These are phyloP conservation scores for Argyresthia goedartella DNA, from an alignment of 2,888 invertebrate genomes.

Conservation along the genomic window DNA sequence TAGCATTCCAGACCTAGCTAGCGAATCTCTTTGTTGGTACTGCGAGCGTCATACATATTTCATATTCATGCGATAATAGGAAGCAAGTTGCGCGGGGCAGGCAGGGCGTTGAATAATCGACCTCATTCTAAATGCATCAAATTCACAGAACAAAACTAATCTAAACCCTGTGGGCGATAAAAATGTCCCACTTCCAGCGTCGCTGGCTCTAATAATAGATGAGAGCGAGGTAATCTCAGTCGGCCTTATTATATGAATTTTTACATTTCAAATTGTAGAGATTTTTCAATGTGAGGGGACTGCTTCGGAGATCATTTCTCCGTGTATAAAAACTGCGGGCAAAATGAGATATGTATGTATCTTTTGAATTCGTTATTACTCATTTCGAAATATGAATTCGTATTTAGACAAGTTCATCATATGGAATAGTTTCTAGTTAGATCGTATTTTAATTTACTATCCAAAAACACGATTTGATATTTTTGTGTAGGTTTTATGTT, in stretches of 20 bases:
- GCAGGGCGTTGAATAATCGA: conserved; percentile 49
- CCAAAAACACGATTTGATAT: too few species aligned
- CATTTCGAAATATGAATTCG: too few species aligned
- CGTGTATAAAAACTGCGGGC: too few species aligned
- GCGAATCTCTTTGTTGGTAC: too few species aligned
- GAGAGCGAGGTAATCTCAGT: conserved; percentile 65
- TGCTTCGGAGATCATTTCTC: too few species aligned
- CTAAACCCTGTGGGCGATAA: conserved; percentile 60
- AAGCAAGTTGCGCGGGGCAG: conserved; percentile 40
- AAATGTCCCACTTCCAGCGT: conserved; percentile 59
- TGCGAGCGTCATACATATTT: conserved; percentile 33
- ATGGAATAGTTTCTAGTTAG: too few species aligned
- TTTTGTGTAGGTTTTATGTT: too few species aligned
- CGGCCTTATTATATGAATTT: conserved; percentile 61
- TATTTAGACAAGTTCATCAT: too few species aligned
- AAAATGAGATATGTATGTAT: too few species aligned
- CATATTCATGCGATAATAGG: conserved; percentile 49
- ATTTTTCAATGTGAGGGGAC: conserved; percentile 38
- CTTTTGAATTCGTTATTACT: too few species aligned
- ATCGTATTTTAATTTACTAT: too few species aligned
- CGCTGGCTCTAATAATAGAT: conserved; percentile 52
- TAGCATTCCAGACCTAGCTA: too few species aligned
- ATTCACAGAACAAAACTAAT: conserved; percentile 69
- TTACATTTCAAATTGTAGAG: conserved; percentile 59
- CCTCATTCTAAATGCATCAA: conserved; percentile 69